Percentiles rank a stretch among this genome's conserved stretches.
Evolutionary conservation across 2,113 vertebrate species (phyloP).

Genomic region (Marcusenius ussheri): DNA sequence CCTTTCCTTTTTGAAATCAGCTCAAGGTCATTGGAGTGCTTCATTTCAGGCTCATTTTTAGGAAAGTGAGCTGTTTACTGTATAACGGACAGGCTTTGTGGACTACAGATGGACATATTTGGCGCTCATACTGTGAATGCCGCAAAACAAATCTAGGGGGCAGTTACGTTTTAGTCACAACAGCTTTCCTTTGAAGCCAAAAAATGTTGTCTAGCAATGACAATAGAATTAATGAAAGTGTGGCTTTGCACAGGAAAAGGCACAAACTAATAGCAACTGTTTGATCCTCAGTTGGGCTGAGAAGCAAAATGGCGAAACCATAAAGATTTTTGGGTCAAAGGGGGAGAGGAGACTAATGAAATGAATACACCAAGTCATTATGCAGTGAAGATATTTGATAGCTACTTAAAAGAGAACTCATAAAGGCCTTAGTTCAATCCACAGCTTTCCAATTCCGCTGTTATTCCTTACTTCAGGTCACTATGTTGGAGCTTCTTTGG

Average conservation of each 20-base stretch:
- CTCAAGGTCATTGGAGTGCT: background rate
- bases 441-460: background rate
- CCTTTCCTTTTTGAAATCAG: conserved; percentile 1
- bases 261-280: background rate
- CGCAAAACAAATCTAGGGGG: background rate
- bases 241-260: background rate
- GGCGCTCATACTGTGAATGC: background rate
- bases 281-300: background rate
- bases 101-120: background rate
- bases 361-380: background rate
- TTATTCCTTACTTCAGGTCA: background rate
- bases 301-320: background rate
- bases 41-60: background rate
- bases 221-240: background rate
- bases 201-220: background rate
- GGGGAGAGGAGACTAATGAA: background rate
- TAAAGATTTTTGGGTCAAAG: background rate
- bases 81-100: background rate
- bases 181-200: background rate
- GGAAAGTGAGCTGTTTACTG: background rate
- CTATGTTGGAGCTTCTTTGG: background rate
- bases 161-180: background rate
- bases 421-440: background rate
- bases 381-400: background rate
- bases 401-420: background rate